These are phyloP conservation scores for Deroplatys truncata DNA, from an alignment of 2,888 invertebrate species.

Conservation along the genomic window DNA sequence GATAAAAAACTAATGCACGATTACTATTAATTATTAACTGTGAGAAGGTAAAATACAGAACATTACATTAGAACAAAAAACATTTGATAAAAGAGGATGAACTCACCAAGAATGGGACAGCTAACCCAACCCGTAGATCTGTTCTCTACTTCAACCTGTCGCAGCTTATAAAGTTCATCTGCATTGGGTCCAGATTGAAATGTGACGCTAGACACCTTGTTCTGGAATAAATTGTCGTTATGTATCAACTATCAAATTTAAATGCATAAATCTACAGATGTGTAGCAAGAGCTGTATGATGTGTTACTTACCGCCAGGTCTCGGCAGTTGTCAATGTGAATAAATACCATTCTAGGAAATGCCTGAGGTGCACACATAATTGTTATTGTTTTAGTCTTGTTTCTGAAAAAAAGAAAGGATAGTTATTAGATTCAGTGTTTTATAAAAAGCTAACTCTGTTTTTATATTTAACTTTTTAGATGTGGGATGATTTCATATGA, in stretches of 20 bases:
- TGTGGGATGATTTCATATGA: too few relatives aligned
- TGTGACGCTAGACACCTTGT: constrained; percentile 81
- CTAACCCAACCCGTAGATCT: constrained; percentile 88
- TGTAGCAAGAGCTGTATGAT: background rate
- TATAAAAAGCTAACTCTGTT: too few relatives aligned
- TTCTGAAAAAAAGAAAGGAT: constrained; percentile 46
- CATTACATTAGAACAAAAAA: too few relatives aligned
- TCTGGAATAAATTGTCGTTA: constrained; percentile 53
- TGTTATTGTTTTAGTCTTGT: constrained; percentile 83
- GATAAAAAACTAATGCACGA: too few relatives aligned
- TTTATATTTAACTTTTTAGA: too few relatives aligned
- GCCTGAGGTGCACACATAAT: constrained; percentile 60
- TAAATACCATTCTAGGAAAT: constrained; percentile 69
- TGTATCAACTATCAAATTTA: background rate
- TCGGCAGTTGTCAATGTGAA: constrained; percentile 92
- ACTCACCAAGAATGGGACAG: constrained; percentile 69
- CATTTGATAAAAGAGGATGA: background rate
- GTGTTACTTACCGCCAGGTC: constrained; percentile 69
- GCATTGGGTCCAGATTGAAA: constrained; percentile 78
- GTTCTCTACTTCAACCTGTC: constrained; percentile 79
- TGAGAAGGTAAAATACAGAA: too few relatives aligned
- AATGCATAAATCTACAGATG: too few relatives aligned
- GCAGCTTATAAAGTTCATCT: constrained; percentile 76
- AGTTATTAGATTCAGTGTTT: background rate
- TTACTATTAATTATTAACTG: too few relatives aligned